A percentile compares a stretch with the other conserved stretches of the same genome.
phyloP scores from a whole-genome alignment of 2,113 vertebrate species.

The Nerophis lumbriciformis region DNA sequence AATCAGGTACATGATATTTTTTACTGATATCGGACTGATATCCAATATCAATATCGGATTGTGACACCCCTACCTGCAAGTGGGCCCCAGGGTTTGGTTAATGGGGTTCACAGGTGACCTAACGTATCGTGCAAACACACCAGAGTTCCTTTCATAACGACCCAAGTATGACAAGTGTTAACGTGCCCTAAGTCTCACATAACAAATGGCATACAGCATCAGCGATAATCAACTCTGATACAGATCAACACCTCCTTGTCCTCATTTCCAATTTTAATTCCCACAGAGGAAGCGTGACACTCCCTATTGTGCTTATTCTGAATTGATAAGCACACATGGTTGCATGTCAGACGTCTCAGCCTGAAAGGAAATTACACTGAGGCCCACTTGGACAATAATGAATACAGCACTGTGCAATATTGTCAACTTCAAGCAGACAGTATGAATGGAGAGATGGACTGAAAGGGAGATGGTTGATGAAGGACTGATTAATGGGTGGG shows the following conservation, averaged over 20 bases:
- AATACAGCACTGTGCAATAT: neutral
- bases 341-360: neutral
- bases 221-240: neutral
- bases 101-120: too few relatives aligned
- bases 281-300: too few relatives aligned
- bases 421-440: neutral
- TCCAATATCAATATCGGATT: too few relatives aligned
- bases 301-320: neutral
- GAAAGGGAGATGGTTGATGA: neutral
- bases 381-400: neutral
- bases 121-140: too few relatives aligned
- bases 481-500: neutral
- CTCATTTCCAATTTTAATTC: neutral
- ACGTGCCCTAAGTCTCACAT: too few relatives aligned
- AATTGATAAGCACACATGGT: neutral
- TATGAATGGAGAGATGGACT: neutral
- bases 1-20: too few relatives aligned
- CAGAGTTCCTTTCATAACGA: too few relatives aligned
- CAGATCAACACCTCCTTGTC: neutral
- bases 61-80: too few relatives aligned
- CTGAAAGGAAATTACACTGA: conserved; percentile 1
- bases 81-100: too few relatives aligned
- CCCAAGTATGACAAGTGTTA: too few relatives aligned
- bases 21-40: too few relatives aligned
- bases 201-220: too few relatives aligned